Evolutionary conservation across 2,113 vertebrate species (phyloP).

Genomic region (Ploceus nigricollis): DNA sequence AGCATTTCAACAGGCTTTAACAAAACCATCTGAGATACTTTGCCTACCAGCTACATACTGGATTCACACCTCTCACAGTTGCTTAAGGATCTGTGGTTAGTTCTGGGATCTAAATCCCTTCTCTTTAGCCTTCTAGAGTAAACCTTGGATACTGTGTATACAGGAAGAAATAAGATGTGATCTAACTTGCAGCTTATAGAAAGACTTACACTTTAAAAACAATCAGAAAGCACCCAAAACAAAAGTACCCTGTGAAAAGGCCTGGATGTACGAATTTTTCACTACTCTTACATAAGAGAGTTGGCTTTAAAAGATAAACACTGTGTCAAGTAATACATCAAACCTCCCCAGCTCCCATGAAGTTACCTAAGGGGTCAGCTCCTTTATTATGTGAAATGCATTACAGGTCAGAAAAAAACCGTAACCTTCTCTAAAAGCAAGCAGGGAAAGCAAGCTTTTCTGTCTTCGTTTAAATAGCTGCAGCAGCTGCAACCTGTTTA

Average conservation of each 20-base stretch:
- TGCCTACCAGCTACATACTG: background rate
- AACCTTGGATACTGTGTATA: background rate
- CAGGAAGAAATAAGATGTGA: background rate
- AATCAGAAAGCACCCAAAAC: background rate
- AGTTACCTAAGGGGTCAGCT: background rate
- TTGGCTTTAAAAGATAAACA: background rate
- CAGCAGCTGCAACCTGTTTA: background rate
- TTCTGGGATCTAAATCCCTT: background rate
- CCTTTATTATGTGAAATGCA: background rate
- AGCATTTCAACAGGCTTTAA: background rate
- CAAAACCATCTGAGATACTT: background rate
- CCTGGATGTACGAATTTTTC: background rate
- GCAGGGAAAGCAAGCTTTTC: background rate
- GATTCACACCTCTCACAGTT: background rate
- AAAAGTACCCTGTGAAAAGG: background rate
- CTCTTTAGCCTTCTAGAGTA: background rate
- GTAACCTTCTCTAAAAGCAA: background rate
- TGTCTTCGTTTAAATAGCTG: background rate
- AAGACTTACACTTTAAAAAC: background rate
- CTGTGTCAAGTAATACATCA: background rate
- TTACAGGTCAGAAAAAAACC: background rate
- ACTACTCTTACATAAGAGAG: background rate
- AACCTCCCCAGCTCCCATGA: background rate
- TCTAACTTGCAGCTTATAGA: background rate
- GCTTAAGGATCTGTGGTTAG: background rate